phyloP scores from a whole-genome alignment of 2,797 vertebrate genomes.

The Alfaro cultratus region DNA sequence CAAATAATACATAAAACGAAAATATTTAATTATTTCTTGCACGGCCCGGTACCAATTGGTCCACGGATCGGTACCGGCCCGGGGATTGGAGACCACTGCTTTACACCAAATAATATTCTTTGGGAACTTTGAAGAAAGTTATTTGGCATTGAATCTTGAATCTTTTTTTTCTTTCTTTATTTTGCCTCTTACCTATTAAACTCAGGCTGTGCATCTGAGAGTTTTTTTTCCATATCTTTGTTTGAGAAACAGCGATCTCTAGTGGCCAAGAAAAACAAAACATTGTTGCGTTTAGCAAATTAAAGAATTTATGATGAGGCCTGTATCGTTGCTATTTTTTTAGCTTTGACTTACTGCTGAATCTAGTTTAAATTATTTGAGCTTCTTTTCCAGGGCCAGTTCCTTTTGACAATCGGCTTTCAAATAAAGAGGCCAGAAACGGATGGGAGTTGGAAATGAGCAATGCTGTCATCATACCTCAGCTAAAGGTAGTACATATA shows the following conservation, averaged over 20 bases:
- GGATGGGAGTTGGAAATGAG: constrained; percentile 86
- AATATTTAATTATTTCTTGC: too few species aligned
- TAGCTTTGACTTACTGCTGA: neutral
- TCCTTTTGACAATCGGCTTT: constrained; percentile 72
- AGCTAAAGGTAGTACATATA: constrained; percentile 80
- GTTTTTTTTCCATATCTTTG: neutral
- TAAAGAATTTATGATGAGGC: neutral
- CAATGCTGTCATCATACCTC: constrained; percentile 76
- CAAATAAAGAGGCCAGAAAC: constrained; percentile 85
- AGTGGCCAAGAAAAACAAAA: constrained; percentile 16
- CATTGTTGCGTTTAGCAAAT: neutral
- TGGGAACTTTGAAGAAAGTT: neutral
- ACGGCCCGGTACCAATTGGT: too few species aligned
- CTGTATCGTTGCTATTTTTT: neutral
- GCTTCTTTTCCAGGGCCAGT: constrained; percentile 72
- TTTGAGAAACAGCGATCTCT: constrained; percentile 13
- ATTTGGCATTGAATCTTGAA: neutral
- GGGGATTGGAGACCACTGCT: too few species aligned
- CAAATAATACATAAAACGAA: too few species aligned
- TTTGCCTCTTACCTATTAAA: neutral
- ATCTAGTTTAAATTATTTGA: neutral
- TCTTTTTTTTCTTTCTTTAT: neutral
- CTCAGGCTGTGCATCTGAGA: neutral
- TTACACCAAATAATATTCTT: neutral
- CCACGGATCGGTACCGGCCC: too few species aligned